Percentiles rank a stretch among this genome's conserved stretches.
Conservation (phyloP, 2,888 invertebrate species). For the Esperia sulphurella region DNA sequence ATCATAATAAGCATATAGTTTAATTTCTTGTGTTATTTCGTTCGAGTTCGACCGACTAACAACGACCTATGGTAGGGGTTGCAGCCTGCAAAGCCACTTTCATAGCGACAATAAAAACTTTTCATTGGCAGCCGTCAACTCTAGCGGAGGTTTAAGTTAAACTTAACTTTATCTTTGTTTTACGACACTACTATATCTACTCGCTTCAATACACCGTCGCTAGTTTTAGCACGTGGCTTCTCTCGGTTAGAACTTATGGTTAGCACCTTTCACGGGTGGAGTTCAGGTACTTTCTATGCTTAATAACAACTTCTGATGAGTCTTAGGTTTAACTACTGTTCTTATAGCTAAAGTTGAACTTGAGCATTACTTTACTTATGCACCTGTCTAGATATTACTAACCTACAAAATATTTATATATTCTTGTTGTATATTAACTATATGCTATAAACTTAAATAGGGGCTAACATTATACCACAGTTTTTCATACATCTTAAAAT, state of each 20-base stretch:
- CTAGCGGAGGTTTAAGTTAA: slow-evolving; percentile 11
- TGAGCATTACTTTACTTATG: too few relatives aligned
- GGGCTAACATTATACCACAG: too few relatives aligned
- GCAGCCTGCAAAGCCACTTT: slow-evolving; percentile 40
- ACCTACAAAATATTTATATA: too few relatives aligned
- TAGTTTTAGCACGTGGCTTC: slow-evolving; percentile 2
- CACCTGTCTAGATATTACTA: too few relatives aligned
- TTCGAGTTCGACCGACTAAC: not conserved
- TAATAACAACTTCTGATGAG: too few relatives aligned
- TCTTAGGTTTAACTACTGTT: too few relatives aligned
- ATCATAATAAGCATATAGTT: too few relatives aligned
- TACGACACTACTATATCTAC: slow-evolving; percentile 36
- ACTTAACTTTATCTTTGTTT: slow-evolving; percentile 59
- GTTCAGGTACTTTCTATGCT: not conserved
- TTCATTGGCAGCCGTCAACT: slow-evolving; percentile 56
- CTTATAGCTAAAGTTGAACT: too few relatives aligned
- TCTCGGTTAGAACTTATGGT: not conserved
- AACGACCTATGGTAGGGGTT: slow-evolving; percentile 31
- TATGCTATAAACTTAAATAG: too few relatives aligned
- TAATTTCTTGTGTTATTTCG: too few relatives aligned
- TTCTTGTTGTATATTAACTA: too few relatives aligned
- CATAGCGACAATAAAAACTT: slow-evolving; percentile 64
- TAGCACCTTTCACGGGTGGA: not conserved
- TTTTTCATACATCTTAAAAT: too few relatives aligned
- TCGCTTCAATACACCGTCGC: slow-evolving; percentile 7